These are phyloP conservation scores for Tetranychus truncatus DNA, from an alignment of 2,888 invertebrate genomes.

Conservation along the genomic window DNA sequence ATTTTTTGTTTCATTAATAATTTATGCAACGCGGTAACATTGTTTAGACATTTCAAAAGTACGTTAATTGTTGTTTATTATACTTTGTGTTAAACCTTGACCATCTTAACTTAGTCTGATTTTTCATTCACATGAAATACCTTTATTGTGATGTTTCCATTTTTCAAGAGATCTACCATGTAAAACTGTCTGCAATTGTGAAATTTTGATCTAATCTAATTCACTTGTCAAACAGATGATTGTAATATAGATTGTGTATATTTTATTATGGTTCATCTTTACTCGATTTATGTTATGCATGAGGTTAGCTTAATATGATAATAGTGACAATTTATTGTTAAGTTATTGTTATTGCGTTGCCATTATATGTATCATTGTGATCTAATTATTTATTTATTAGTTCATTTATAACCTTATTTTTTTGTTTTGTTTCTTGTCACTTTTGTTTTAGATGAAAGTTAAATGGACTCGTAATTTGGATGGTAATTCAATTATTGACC, in stretches of 20 bases:
- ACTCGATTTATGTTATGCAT: neutral
- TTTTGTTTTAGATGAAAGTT: slow-evolving; percentile 6
- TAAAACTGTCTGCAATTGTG: no score
- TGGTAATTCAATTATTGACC: neutral
- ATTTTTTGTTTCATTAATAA: no score
- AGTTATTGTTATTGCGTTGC: neutral
- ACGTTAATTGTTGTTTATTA: no score
- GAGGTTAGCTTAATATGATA: neutral
- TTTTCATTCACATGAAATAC: no score
- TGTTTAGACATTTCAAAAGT: no score
- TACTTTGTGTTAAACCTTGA: no score
- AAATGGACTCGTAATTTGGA: slow-evolving; percentile 10
- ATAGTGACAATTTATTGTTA: neutral
- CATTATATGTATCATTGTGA: neutral
- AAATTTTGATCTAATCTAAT: no score
- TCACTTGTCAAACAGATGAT: no score
- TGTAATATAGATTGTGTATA: neutral
- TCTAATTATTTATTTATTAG: neutral
- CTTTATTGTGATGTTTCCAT: no score
- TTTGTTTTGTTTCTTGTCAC: neutral
- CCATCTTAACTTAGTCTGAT: no score
- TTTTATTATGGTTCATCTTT: neutral
- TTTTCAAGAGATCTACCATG: no score
- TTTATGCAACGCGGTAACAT: no score
- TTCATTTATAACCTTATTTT: neutral